Evolutionary conservation across 2,797 vertebrate genomes (phyloP).

Genomic region (Pogonophryne albipinna): DNA sequence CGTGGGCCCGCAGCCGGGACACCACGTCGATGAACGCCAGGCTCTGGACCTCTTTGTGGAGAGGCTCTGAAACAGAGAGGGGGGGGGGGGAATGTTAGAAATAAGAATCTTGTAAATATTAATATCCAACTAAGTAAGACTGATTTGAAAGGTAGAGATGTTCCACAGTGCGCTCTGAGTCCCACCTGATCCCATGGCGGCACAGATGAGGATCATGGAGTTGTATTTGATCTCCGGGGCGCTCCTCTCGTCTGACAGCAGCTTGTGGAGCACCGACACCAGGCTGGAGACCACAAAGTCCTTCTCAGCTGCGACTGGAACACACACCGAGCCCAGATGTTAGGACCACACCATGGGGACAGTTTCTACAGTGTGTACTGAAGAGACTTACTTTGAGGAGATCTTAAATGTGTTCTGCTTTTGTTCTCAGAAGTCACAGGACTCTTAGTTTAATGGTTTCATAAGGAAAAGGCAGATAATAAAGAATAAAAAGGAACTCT

Average conservation of each 20-base stretch:
- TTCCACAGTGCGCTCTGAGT: background rate
- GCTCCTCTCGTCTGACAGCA: constrained; percentile 94
- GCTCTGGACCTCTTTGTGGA: constrained; percentile 95
- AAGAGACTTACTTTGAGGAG: too few relatives aligned
- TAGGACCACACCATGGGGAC: background rate
- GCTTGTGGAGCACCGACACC: constrained; percentile 95
- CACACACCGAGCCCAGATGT: background rate
- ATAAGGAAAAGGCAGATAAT: background rate
- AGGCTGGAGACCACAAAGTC: constrained; percentile 93
- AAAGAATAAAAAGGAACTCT: background rate
- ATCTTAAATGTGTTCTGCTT: background rate
- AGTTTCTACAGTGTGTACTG: background rate
- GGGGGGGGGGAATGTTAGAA: background rate
- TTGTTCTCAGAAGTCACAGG: background rate
- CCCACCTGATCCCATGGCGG: constrained; percentile 95
- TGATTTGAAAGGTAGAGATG: background rate
- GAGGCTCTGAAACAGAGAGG: constrained; percentile 86
- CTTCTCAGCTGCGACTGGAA: constrained; percentile 92
- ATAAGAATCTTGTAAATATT: background rate
- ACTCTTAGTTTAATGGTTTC: too few relatives aligned
- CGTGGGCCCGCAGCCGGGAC: constrained; percentile 94
- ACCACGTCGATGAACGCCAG: constrained; percentile 94
- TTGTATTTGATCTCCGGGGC: constrained; percentile 99
- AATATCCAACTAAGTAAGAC: too few relatives aligned
- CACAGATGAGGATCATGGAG: constrained; percentile 98